Evolutionary conservation across 1,140 invertebrate species (phyloP).

Genomic region (Drosophila carrolli): DNA sequence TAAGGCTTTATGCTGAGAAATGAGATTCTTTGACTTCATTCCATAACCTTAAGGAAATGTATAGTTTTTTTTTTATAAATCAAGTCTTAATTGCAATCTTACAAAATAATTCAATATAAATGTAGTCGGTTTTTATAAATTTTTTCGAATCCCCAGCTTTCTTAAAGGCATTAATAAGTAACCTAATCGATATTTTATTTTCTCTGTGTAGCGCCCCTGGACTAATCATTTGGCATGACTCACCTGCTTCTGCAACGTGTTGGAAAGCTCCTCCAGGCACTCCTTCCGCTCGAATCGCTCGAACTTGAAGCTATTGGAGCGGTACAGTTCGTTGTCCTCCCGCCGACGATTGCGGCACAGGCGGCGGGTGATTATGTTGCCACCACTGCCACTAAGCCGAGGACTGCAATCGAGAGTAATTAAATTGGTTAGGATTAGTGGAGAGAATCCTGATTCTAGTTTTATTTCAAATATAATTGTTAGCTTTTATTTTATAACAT

Average conservation of each 20-base stretch:
- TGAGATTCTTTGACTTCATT: too few species aligned
- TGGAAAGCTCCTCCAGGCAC: conserved; percentile 86
- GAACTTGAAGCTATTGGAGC: conserved; percentile 94
- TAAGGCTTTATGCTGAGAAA: too few species aligned
- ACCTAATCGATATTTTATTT: neutral
- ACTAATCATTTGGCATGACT: conserved; percentile 41
- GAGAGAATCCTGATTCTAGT: too few species aligned
- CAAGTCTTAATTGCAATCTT: too few species aligned
- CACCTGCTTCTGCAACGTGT: conserved; percentile 86
- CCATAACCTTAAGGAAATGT: too few species aligned
- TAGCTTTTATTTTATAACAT: too few species aligned
- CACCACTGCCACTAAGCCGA: conserved; percentile 71
- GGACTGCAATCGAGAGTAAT: conserved; percentile 38
- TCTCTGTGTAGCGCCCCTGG: neutral
- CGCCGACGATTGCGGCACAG: conserved; percentile 88
- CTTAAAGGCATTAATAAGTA: too few species aligned
- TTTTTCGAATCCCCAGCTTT: too few species aligned
- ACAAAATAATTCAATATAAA: too few species aligned
- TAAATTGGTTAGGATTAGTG: neutral
- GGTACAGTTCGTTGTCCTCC: conserved; percentile 93
- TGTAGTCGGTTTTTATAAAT: too few species aligned
- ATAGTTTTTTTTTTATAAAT: too few species aligned
- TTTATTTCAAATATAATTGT: too few species aligned
- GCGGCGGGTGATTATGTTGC: conserved; percentile 87
- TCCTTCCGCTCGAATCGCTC: conserved; percentile 90